phyloP scores from a whole-genome alignment of 2,797 vertebrate genomes.

The Trachurus trachurus region DNA sequence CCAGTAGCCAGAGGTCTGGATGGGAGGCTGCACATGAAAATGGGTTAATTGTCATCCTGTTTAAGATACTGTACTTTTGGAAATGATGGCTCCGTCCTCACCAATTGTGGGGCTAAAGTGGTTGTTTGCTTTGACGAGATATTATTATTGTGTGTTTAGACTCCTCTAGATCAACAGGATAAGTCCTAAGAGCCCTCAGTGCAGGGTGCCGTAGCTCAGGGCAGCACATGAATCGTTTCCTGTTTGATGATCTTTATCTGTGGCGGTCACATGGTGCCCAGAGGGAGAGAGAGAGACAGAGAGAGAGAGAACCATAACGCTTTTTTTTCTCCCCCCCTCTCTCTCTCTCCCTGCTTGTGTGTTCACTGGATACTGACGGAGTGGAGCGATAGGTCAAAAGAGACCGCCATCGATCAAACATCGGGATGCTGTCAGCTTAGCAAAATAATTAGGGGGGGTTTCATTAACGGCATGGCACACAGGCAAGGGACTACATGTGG shows the following conservation, averaged over 20 bases:
- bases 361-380: slow-evolving; percentile 59
- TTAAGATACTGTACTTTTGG: slow-evolving; percentile 32
- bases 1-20: slow-evolving; percentile 15
- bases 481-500: slow-evolving; percentile 60
- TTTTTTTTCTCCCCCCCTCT: slow-evolving; percentile 28
- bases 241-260: slow-evolving; percentile 78
- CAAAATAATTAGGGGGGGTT: slow-evolving; percentile 74
- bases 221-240: slow-evolving; percentile 67
- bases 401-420: slow-evolving; percentile 74
- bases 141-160: slow-evolving; percentile 63
- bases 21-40: slow-evolving; percentile 11
- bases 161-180: slow-evolving; percentile 60
- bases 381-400: slow-evolving; percentile 75
- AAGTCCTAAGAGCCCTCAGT: slow-evolving; percentile 57
- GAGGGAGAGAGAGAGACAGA: slow-evolving; percentile 62
- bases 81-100: slow-evolving; percentile 40
- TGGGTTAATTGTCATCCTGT: slow-evolving; percentile 33
- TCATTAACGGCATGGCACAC: slow-evolving; percentile 68
- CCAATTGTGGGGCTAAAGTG: slow-evolving; percentile 36
- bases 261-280: slow-evolving; percentile 69
- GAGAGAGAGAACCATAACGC: slow-evolving; percentile 45
- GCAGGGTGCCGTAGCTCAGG: slow-evolving; percentile 49
- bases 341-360: slow-evolving; percentile 17
- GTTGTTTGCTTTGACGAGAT: slow-evolving; percentile 74
- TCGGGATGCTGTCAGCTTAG: slow-evolving; percentile 70